phyloP scores from a whole-genome alignment of 2,888 invertebrate species.

The Brachylomia viminalis region DNA sequence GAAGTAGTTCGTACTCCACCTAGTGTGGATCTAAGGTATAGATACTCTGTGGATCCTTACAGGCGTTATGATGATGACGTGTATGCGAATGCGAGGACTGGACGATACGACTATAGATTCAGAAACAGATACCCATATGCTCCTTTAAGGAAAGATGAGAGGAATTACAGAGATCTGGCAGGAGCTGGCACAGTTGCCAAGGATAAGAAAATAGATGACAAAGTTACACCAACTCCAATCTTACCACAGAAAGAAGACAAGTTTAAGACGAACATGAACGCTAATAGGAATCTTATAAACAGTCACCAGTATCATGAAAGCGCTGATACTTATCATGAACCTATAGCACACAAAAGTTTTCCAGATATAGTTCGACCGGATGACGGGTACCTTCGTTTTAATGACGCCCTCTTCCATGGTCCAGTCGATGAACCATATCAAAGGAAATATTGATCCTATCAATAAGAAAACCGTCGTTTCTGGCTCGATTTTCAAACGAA shows the following conservation, averaged over 20 bases:
- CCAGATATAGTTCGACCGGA: conserved; percentile 82
- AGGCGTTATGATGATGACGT: conserved; percentile 85
- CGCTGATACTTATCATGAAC: conserved; percentile 79
- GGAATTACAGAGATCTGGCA: conserved; percentile 85
- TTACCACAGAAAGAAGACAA: conserved; percentile 85
- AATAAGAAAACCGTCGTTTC: conserved; percentile 56
- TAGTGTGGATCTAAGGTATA: conserved; percentile 89
- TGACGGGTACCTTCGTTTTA: conserved; percentile 83
- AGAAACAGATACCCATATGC: conserved; percentile 85
- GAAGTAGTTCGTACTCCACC: conserved; percentile 92
- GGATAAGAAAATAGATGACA: conserved; percentile 86
- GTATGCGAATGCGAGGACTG: conserved; percentile 79
- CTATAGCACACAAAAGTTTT: conserved; percentile 80
- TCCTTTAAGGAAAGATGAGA: conserved; percentile 85
- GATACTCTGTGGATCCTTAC: conserved; percentile 87
- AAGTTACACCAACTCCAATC: conserved; percentile 86
- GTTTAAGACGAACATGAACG: conserved; percentile 72
- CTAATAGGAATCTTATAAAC: conserved; percentile 82
- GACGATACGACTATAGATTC: conserved; percentile 87
- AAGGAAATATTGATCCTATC: conserved; percentile 81
- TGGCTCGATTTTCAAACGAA: conserved; percentile 71
- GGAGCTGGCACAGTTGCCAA: conserved; percentile 83
- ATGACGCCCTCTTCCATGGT: conserved; percentile 85
- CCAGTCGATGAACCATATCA: conserved; percentile 86
- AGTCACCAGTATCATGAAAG: conserved; percentile 88